A percentile compares a stretch with the other conserved stretches of the same genome.
Conservation (phyloP, 2,113 vertebrate genomes). For the Grantiella picta region DNA sequence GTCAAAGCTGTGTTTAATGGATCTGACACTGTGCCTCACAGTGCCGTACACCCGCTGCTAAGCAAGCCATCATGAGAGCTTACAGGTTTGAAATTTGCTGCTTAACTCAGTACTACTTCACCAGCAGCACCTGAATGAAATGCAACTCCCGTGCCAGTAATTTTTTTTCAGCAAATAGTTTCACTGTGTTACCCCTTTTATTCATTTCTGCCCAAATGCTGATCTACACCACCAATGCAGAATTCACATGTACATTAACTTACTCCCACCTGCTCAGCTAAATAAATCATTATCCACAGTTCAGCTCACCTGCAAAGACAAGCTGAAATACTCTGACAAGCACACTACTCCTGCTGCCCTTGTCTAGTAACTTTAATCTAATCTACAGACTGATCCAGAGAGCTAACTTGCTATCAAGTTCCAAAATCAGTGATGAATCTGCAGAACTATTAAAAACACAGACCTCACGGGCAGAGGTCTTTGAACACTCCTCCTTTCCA, state of each 20-base stretch:
- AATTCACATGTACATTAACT: neutral
- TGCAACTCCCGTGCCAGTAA: neutral
- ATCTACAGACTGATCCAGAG: neutral
- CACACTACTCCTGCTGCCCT: neutral
- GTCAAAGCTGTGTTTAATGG: neutral
- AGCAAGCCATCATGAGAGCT: neutral
- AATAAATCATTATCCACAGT: neutral
- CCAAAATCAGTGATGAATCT: conserved; percentile 1
- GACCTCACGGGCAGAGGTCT: neutral
- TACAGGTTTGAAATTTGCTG: neutral
- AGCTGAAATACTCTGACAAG: neutral
- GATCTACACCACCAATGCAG: neutral
- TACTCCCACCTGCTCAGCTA: neutral
- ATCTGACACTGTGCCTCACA: neutral
- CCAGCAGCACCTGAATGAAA: neutral
- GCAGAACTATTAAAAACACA: conserved; percentile 1
- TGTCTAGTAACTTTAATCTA: neutral
- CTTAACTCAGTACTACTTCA: neutral
- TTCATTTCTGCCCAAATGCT: neutral
- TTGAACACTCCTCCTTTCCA: neutral
- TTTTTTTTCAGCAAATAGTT: neutral
- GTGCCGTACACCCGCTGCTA: neutral
- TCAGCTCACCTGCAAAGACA: neutral
- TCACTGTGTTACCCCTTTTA: neutral
- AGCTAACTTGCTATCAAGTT: neutral